Percentiles rank a stretch among this genome's conserved stretches.
These are phyloP conservation scores for Neogobius melanostomus DNA, from an alignment of 2,113 vertebrate genomes.

Conservation along the genomic window DNA sequence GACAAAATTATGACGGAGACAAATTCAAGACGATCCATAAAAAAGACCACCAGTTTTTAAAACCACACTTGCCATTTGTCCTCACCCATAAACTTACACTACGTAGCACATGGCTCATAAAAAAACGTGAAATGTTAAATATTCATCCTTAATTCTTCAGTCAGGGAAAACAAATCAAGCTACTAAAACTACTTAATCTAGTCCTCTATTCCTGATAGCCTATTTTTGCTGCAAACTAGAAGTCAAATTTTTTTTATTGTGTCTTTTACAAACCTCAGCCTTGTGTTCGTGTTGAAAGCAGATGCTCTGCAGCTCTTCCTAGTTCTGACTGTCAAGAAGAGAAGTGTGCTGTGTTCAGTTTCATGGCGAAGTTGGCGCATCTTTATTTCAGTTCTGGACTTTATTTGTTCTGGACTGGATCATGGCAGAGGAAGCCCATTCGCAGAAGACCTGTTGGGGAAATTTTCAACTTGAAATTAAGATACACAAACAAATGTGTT, in stretches of 20 bases:
- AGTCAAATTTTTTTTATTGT: no score
- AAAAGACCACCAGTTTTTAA: no score
- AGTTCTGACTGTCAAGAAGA: constrained; percentile 9
- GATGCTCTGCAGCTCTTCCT: background rate
- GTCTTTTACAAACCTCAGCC: background rate
- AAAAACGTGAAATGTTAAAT: no score
- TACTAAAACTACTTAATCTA: no score
- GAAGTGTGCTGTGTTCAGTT: constrained; percentile 6
- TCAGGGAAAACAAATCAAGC: no score
- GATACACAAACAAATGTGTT: background rate
- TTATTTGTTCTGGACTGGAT: constrained; percentile 18
- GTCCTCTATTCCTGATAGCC: no score
- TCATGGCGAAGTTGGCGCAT: constrained; percentile 13
- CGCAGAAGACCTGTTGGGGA: background rate
- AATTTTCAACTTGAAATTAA: background rate
- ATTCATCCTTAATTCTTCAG: no score
- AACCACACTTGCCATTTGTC: no score
- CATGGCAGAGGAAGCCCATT: constrained; percentile 2
- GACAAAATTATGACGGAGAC: background rate
- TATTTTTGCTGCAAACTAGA: no score
- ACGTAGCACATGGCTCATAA: no score
- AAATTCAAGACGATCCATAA: no score
- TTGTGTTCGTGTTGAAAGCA: background rate
- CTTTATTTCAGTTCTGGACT: background rate
- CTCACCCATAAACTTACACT: no score